Evolutionary conservation across 2,888 invertebrate genomes (phyloP).

Genomic region (Steinernema scapterisci): DNA sequence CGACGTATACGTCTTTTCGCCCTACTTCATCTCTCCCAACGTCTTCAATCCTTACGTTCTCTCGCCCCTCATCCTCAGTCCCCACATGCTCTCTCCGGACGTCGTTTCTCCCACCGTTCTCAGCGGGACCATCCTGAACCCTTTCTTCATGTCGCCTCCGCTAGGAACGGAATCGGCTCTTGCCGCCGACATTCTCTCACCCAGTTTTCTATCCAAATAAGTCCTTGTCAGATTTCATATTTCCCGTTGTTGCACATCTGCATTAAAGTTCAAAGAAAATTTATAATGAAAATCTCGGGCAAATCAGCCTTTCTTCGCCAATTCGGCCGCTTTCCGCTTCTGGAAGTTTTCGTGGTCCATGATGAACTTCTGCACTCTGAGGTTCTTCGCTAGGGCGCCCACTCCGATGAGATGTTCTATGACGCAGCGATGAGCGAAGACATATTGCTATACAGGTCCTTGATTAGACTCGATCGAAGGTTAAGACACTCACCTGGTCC

Average conservation of each 20-base stretch:
- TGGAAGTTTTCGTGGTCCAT: neutral
- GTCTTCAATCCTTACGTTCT: conserved; percentile 37
- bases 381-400: neutral
- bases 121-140: conserved; percentile 44
- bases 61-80: conserved; percentile 24
- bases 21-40: conserved; percentile 46
- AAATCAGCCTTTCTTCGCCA: neutral
- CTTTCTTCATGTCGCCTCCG: conserved; percentile 40
- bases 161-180: conserved; percentile 54
- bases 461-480: neutral
- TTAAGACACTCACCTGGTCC: neutral
- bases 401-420: neutral
- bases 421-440: conserved; percentile 10
- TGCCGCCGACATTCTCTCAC: conserved; percentile 51
- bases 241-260: no score
- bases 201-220: conserved; percentile 49
- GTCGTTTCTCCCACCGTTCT: conserved; percentile 53
- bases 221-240: neutral
- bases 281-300: no score
- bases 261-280: neutral
- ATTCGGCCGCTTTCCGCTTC: neutral
- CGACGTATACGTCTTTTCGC: conserved; percentile 57
- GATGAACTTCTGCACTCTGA: neutral
- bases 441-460: neutral
- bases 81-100: conserved; percentile 52